Evolutionary conservation across 2,113 vertebrate species (phyloP).

Genomic region (Phalacrocorax pelagicus): DNA sequence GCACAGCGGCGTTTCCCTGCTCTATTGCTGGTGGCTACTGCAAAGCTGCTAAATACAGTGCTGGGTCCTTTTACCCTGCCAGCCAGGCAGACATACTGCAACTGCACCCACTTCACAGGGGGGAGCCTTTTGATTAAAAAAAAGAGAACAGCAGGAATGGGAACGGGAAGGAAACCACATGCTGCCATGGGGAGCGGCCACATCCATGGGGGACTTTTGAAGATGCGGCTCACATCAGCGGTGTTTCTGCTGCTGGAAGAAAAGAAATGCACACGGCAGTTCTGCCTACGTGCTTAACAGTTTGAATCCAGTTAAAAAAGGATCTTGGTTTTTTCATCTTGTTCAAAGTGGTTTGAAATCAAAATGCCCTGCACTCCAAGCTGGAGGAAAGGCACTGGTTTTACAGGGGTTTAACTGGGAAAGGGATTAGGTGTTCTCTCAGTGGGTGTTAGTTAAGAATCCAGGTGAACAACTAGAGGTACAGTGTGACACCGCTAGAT

Average conservation of each 20-base stretch:
- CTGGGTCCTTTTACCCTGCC: background rate
- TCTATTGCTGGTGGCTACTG: background rate
- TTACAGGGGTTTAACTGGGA: background rate
- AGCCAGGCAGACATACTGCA: background rate
- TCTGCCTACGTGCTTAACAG: background rate
- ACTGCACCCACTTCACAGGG: background rate
- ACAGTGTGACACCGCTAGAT: background rate
- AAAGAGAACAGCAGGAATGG: background rate
- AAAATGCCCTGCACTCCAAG: background rate
- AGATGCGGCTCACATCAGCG: background rate
- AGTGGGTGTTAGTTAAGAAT: background rate
- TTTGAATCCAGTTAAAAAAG: background rate
- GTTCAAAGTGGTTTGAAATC: background rate
- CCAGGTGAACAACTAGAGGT: background rate
- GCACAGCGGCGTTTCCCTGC: fast-evolving
- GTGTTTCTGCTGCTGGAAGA: background rate
- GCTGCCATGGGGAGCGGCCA: fast-evolving
- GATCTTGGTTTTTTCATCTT: background rate
- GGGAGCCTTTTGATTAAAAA: background rate
- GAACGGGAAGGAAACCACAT: background rate
- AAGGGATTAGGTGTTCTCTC: background rate
- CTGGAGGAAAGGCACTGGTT: background rate
- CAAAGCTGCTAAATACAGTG: background rate
- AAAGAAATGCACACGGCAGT: background rate
- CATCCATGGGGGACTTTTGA: background rate